Evolutionary conservation across 1,140 invertebrate species (phyloP).

Genomic region (Plectus sambesii): DNA sequence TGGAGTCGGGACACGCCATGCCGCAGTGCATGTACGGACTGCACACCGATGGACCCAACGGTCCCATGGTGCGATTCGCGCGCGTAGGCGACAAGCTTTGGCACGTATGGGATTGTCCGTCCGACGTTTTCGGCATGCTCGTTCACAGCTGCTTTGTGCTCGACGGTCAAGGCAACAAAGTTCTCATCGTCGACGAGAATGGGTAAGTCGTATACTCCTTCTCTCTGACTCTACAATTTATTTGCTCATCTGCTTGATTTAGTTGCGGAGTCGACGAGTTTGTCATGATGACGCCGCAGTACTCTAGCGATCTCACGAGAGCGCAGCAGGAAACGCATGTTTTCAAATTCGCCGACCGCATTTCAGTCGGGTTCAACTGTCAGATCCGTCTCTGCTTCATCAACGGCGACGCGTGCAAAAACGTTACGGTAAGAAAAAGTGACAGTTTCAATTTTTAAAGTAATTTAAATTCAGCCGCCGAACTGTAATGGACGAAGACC

Average conservation of each 20-base stretch:
- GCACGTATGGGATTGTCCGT: conserved; percentile 38
- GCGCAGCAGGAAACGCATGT: conserved; percentile 35
- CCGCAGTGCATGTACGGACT: conserved; percentile 37
- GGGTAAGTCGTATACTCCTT: conserved; percentile 22
- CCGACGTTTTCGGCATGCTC: conserved; percentile 37
- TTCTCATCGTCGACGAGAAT: conserved; percentile 34
- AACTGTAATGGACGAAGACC: conserved; percentile 29
- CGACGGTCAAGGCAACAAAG: conserved; percentile 36
- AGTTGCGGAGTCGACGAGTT: no score
- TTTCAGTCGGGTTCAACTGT: conserved; percentile 35
- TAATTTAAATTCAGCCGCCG: conserved; percentile 28
- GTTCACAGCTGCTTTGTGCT: conserved; percentile 33
- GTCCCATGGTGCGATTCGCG: conserved; percentile 35
- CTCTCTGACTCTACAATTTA: conserved; percentile 33
- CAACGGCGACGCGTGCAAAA: conserved; percentile 20
- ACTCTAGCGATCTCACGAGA: conserved; percentile 28
- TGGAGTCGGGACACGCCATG: conserved; percentile 20
- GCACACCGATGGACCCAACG: conserved; percentile 43
- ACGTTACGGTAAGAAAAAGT: conserved; percentile 23
- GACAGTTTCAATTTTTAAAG: neutral
- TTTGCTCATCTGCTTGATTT: no score
- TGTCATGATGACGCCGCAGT: conserved; percentile 37
- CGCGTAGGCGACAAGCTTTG: conserved; percentile 39
- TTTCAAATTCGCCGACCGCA: conserved; percentile 43
- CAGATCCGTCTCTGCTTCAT: conserved; percentile 35